Conservation (phyloP, 1,140 invertebrate genomes). For the Eumeta japonica region DNA sequence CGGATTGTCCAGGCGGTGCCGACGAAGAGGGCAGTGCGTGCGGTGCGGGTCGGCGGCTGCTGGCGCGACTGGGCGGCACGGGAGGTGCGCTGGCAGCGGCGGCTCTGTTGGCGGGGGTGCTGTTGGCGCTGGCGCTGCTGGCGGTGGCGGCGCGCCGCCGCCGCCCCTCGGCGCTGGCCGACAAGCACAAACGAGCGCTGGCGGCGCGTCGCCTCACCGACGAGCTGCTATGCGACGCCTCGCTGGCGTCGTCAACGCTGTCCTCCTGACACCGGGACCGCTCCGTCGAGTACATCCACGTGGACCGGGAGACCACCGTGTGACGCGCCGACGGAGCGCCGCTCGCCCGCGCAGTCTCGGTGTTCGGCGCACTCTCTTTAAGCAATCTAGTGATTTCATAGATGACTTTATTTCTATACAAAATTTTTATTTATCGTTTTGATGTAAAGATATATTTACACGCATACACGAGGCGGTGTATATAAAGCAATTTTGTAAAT, state of each 20-base stretch:
- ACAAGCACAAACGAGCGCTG: conserved; percentile 41
- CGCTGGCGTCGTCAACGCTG: conserved; percentile 54
- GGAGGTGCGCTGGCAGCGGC: conserved; percentile 32
- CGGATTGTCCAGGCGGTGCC: conserved; percentile 43
- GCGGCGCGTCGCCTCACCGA: conserved; percentile 54
- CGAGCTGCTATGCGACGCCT: conserved; percentile 61
- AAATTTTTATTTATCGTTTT: neutral
- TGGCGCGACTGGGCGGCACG: conserved; percentile 45
- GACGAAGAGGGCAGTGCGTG: conserved; percentile 43
- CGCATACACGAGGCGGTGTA: neutral
- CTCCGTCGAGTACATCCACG: conserved; percentile 85
- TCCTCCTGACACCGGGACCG: conserved; percentile 80
- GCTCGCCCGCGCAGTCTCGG: conserved; percentile 8
- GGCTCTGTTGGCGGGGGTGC: conserved; percentile 55
- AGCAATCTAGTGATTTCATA: too few relatives aligned
- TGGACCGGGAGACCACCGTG: conserved; percentile 85
- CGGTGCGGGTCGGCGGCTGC: conserved; percentile 24
- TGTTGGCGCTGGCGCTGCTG: conserved; percentile 58
- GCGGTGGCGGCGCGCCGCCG: conserved; percentile 55
- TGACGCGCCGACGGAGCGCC: conserved; percentile 60
- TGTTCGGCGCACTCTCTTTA: too few relatives aligned
- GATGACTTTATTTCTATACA: conserved; percentile 4
- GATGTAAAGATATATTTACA: neutral
- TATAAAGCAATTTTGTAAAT: conserved; percentile 1
- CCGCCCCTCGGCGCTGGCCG: conserved; percentile 54